phyloP scores from a whole-genome alignment of 2,888 invertebrate genomes.

The Diaphora mendica region DNA sequence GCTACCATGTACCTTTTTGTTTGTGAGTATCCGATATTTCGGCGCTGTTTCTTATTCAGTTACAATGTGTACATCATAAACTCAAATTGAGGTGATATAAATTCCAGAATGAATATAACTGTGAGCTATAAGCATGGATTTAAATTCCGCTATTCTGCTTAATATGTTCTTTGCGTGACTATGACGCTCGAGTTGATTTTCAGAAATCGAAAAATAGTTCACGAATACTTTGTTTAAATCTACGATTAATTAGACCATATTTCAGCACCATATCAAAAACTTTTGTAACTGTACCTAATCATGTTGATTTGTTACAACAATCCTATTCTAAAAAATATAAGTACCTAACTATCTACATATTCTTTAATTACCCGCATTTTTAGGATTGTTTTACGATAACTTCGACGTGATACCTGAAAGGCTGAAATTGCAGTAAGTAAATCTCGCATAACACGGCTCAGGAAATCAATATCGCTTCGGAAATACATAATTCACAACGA shows the following conservation, averaged over 20 bases:
- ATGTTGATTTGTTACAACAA: not conserved
- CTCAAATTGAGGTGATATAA: not conserved
- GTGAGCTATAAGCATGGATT: not conserved
- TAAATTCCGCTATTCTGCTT: constrained; percentile 1
- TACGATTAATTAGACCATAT: not conserved
- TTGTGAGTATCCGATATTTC: too few relatives aligned
- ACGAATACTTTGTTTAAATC: not conserved
- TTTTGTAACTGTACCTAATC: not conserved
- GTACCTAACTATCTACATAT: not conserved
- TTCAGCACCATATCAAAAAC: not conserved
- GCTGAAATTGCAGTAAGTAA: not conserved
- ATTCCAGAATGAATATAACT: not conserved
- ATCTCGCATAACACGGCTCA: not conserved
- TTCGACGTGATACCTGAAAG: not conserved
- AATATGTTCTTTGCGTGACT: constrained; percentile 1
- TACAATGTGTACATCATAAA: constrained; percentile 2
- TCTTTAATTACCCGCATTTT: not conserved
- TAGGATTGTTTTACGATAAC: not conserved
- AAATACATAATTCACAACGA: not conserved
- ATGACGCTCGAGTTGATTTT: not conserved
- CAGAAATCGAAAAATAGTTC: not conserved
- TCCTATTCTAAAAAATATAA: not conserved
- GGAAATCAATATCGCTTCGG: not conserved
- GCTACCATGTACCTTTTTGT: too few relatives aligned
- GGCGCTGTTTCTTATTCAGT: too few relatives aligned